Evolutionary conservation across 2,888 invertebrate species (phyloP).

Genomic region (Heteromurus nitidus): DNA sequence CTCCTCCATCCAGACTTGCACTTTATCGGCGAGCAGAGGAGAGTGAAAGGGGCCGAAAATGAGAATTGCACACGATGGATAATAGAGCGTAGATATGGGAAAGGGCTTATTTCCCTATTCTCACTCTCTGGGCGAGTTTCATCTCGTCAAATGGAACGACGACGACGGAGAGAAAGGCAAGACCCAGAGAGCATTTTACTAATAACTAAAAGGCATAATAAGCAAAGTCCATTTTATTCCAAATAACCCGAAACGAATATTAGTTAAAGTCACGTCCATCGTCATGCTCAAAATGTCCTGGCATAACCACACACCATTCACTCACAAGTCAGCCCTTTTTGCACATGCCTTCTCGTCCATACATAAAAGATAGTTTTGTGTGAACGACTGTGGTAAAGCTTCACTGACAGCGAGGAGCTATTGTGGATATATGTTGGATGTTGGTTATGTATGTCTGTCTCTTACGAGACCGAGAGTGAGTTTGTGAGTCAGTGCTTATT

Average conservation of each 20-base stretch:
- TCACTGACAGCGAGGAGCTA: too few species aligned
- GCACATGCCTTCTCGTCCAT: too few species aligned
- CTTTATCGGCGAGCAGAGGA: not conserved
- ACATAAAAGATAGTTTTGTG: too few species aligned
- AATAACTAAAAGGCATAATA: not conserved
- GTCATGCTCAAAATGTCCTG: too few species aligned
- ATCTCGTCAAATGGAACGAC: not conserved
- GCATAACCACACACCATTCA: too few species aligned
- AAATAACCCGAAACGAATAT: slow-evolving; percentile 70
- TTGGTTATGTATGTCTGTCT: too few species aligned
- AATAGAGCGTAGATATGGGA: not conserved
- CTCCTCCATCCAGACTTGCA: not conserved
- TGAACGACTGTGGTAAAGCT: too few species aligned
- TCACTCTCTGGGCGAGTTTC: slow-evolving; percentile 1
- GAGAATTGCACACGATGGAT: not conserved
- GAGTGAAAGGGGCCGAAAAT: not conserved
- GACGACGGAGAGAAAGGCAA: too few species aligned
- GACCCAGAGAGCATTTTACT: not conserved
- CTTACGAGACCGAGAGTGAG: too few species aligned
- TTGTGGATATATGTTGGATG: too few species aligned
- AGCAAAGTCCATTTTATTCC: slow-evolving; percentile 34
- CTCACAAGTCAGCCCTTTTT: too few species aligned
- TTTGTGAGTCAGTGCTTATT: not conserved
- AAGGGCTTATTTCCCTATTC: not conserved
- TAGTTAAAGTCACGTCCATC: slow-evolving; percentile 69